These are phyloP conservation scores for Erethizon dorsatum DNA, from an alignment of 2,797 vertebrate genomes.

Conservation along the genomic window DNA sequence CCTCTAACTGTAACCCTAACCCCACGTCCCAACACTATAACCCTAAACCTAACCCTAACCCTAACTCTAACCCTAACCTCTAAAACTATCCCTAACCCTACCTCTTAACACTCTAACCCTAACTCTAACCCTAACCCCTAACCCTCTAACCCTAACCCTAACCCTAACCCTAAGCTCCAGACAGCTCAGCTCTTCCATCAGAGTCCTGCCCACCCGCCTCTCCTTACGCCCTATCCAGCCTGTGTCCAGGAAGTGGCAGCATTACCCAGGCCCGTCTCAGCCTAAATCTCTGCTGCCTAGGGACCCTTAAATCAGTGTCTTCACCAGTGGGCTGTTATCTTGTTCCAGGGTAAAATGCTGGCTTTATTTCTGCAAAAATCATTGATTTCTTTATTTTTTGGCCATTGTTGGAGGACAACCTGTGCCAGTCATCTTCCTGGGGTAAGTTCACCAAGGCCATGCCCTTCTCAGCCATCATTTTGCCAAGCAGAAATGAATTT, in stretches of 20 bases:
- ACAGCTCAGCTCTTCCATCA: not conserved
- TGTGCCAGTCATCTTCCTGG: not conserved
- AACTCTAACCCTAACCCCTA: no score
- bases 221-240: rapidly evolving
- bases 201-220: not conserved
- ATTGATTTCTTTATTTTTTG: not conserved
- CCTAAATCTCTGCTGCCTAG: not conserved
- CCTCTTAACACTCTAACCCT: no score
- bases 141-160: no score
- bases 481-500: not conserved
- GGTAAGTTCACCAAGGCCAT: not conserved
- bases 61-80: no score
- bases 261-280: not conserved
- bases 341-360: not conserved
- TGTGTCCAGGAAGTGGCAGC: not conserved
- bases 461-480: not conserved
- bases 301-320: not conserved
- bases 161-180: not conserved
- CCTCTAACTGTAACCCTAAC: no score
- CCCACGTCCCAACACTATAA: no score
- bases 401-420: rapidly evolving
- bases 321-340: not conserved
- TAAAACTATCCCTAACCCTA: no score
- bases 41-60: no score
- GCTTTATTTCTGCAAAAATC: not conserved